Base-by-base conservation (phyloP, 2,113 vertebrate species). In the Mormyrus iriodes region DNA sequence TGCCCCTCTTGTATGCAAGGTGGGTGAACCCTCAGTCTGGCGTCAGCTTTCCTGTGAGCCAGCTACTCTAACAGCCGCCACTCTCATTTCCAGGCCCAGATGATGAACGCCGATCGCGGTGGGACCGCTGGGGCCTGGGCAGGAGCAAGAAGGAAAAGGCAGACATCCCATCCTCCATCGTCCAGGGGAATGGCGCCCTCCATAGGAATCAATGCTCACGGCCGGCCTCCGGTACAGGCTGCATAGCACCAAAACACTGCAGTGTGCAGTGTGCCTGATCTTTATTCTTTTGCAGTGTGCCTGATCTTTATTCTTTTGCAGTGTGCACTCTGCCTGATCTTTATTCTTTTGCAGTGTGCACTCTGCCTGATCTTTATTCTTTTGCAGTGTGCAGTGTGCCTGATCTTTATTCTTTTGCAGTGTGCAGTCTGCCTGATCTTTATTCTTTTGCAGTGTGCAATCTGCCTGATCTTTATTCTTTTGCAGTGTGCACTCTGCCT, bases 41-140 rank as follows among this genome's bases (percentile, higher is more conserved):
- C 19, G 0, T 42, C 35, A 19, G 69, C 35, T 39, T 86, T 53
- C 10, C 1, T 6, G 12, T 39, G 3, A n/a, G 39, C 3, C n/a
- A 51, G 86, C 13, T 39, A 31, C 31, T 87, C 8, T 61, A 46
- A 87, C 13, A 10, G 19, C 7, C 13, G 1, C 10, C 8, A 21
- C 17, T 44, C 27, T 89, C 49, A 31, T 55, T 35, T 3, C 46
- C 90, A 94, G 95, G 92, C 42, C 24, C 86, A 10, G 95, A 96
- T 61, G 88, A 4, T 42, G 96, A 96, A 5, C 95, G 93, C 3
- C 94, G 97, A 88, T 97, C 96, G 1, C 96, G 97, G 87, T 98
- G 97, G 97, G 97, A 98, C 90, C 95, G 97, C 55, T 99, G 98
- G 98, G 98, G 98, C 4, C 91, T 99, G 90, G 97, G 96, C 0